Evolutionary conservation across 2,113 vertebrate species (phyloP).

Genomic region (Chloroceryle aenea): DNA sequence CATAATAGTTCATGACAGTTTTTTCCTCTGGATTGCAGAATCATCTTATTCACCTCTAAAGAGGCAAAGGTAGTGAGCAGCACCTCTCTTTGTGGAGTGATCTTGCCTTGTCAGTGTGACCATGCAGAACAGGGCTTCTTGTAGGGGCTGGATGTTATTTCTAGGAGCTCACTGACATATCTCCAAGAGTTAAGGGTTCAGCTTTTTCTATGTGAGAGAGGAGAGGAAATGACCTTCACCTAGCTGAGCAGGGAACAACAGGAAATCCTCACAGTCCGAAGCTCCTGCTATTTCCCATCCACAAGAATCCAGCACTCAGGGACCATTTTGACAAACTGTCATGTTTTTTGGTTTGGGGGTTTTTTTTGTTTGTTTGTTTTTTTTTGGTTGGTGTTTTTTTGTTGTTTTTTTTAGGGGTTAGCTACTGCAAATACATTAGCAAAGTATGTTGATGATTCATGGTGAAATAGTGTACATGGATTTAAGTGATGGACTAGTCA

Average conservation of each 20-base stretch:
- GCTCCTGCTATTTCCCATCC: constrained; percentile 7
- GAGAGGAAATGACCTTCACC: constrained; percentile 65
- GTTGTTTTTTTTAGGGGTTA: neutral
- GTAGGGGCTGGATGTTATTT: neutral
- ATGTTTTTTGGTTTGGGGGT: neutral
- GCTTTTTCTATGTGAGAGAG: constrained; percentile 16
- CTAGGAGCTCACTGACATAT: neutral
- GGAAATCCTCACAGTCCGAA: constrained; percentile 3
- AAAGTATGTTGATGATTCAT: neutral
- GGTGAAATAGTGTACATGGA: neutral
- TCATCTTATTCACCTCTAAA: neutral
- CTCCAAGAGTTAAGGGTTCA: constrained; percentile 16
- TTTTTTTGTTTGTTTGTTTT: neutral
- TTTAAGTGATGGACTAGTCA: constrained; percentile 42
- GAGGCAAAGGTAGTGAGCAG: neutral
- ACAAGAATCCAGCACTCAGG: neutral
- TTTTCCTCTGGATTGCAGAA: neutral
- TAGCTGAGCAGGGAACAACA: constrained; percentile 54
- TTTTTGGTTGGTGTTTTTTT: neutral
- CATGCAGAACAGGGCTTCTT: neutral
- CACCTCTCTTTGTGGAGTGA: neutral
- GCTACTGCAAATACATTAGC: neutral
- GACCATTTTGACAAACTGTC: neutral
- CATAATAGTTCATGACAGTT: neutral
- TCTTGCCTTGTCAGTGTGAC: neutral